Evolutionary conservation across 53 echinoderm and acorn worm genomes (phyloP), one percentile per base, ranked within the genome.

Genomic region (Temnopleurus reevesii): DNA sequence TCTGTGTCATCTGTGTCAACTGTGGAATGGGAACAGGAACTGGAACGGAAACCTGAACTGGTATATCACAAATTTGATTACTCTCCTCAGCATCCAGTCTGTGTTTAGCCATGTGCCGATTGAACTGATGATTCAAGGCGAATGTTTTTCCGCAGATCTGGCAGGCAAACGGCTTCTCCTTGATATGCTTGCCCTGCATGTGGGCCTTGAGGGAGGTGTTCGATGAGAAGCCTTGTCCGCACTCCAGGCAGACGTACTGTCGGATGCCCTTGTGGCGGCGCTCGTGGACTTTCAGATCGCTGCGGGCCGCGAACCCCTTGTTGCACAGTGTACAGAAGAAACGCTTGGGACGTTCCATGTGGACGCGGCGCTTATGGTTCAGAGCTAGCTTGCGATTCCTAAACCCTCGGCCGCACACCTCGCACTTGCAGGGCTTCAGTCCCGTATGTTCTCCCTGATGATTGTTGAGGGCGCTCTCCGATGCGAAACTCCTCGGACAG

Each of bases 361-460:
- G 88, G 41, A 66, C 17, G 17, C 88, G 88, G 2, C 66, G 65
- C 35, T 43, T 66, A 36, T 87, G 88, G 0, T 38, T 31, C 18
- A 28, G 45, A 33, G 19, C 18, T 0, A 0, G 13, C 21, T 71
- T 87, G 27, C 38, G 43, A 24, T 2, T 46, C 12, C 53, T 46
- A 35, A 87, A 87, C 27, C 88, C 88, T 45, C 36, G 29, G 33
- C 71, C 88, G 61, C 88, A 87, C 34, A 87, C 30, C 7, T 87
- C 88, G 18, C 88, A 87, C 61, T 87, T 87, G 34, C 23, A 26
- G n/a, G 88, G 88, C 33, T 87, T 87, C 66, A 66, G 66, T 45
- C 88, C 88, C 1, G 66, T 87, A 33, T 87, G 88, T 30, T 87
- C 88, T 26, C 88, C 88, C 27, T 66, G 65, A 23, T 87, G 88